phyloP scores from a whole-genome alignment of 1,140 invertebrate species.

The Pygmarrhopalites habei region DNA sequence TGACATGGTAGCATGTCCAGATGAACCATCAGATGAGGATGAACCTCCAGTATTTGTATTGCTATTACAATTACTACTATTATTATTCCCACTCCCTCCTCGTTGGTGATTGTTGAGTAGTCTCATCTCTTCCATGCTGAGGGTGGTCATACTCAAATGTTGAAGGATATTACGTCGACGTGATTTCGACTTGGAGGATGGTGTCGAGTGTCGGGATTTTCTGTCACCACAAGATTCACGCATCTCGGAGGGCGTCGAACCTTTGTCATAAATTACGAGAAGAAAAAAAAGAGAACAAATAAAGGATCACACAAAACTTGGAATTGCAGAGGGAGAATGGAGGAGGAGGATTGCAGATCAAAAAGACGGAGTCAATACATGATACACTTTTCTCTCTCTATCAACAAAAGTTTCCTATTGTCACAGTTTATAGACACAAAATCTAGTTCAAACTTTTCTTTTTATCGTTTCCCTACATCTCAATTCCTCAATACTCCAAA shows the following conservation, averaged over 20 bases:
- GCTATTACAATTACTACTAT: slow-evolving; percentile 9
- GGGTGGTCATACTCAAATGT: too few relatives aligned
- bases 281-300: background rate
- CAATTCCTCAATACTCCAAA: background rate
- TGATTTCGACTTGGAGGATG: slow-evolving; percentile 45
- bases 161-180: slow-evolving; percentile 49
- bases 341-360: too few relatives aligned
- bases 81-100: background rate
- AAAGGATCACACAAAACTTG: background rate
- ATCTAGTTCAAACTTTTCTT: too few relatives aligned
- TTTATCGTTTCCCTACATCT: background rate
- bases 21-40: slow-evolving; percentile 37
- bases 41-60: slow-evolving; percentile 35
- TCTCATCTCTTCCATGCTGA: slow-evolving; percentile 56
- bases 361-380: too few relatives aligned
- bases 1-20: slow-evolving; percentile 37
- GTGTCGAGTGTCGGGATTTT: slow-evolving; percentile 37
- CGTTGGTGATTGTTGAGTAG: slow-evolving; percentile 52
- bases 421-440: too few relatives aligned
- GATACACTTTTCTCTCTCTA: too few relatives aligned
- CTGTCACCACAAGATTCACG: too few relatives aligned
- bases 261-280: slow-evolving; percentile 1
- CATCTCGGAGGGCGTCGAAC: slow-evolving; percentile 29
- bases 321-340: too few relatives aligned
- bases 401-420: too few relatives aligned